A percentile compares a stretch with the other conserved stretches of the same genome.
Conservation (phyloP, 1,140 invertebrate species). For the Xylocopa sonorina region DNA sequence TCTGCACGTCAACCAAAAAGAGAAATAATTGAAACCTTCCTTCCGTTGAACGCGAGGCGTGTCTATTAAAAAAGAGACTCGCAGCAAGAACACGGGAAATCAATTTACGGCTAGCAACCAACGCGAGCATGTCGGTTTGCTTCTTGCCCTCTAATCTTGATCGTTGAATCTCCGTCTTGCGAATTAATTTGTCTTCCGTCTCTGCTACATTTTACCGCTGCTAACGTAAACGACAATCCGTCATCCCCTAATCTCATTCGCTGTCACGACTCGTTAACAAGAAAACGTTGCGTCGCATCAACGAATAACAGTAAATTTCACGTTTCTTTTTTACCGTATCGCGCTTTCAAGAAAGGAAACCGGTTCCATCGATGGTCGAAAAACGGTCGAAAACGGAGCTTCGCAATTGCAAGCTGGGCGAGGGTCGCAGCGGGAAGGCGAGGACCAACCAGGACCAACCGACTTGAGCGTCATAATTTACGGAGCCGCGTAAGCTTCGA, state of each 20-base stretch:
- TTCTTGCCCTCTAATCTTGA: background rate
- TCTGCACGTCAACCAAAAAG: background rate
- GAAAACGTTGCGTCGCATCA: too few relatives aligned
- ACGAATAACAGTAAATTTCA: too few relatives aligned
- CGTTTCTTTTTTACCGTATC: too few relatives aligned
- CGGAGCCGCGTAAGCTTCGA: conserved; percentile 4
- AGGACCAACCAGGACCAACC: too few relatives aligned
- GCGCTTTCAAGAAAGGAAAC: too few relatives aligned
- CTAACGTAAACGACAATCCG: background rate
- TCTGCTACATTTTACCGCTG: background rate
- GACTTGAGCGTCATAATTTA: conserved; percentile 25
- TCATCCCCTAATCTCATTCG: background rate
- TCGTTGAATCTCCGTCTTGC: conserved; percentile 4
- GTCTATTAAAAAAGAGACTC: conserved; percentile 7
- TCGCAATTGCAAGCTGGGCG: background rate
- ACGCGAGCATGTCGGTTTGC: background rate
- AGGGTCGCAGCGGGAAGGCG: too few relatives aligned
- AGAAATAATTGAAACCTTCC: background rate
- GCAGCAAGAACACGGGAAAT: conserved; percentile 3
- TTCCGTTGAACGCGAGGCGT: background rate
- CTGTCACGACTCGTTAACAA: too few relatives aligned
- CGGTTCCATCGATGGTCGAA: too few relatives aligned
- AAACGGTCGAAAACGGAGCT: background rate
- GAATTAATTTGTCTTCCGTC: conserved; percentile 1
- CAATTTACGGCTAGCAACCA: conserved; percentile 9